phyloP scores from a whole-genome alignment of 2,888 invertebrate genomes.

The Deilephila elpenor region DNA sequence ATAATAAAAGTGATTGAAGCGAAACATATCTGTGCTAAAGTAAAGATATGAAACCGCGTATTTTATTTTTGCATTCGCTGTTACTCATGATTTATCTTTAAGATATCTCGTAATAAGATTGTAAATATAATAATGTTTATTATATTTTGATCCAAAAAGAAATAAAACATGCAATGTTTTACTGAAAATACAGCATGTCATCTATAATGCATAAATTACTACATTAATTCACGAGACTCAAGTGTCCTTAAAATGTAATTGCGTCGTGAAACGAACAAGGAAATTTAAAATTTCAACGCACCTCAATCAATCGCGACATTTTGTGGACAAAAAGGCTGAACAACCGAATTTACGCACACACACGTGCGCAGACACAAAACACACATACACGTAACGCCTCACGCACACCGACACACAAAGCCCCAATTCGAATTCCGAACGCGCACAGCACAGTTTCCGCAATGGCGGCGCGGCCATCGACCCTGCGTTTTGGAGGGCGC shows the following conservation, averaged over 20 bases:
- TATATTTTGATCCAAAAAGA: neutral
- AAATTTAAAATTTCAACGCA: slow-evolving; percentile 20
- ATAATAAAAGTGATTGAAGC: neutral
- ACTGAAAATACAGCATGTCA: neutral
- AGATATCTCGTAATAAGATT: neutral
- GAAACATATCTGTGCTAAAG: neutral
- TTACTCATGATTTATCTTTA: neutral
- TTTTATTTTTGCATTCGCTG: neutral
- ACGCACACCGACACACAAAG: slow-evolving; percentile 68
- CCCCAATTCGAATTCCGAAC: slow-evolving; percentile 82
- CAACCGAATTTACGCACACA: slow-evolving; percentile 52
- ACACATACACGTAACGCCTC: slow-evolving; percentile 40
- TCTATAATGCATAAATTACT: neutral
- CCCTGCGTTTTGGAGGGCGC: slow-evolving; percentile 80
- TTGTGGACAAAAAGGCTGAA: slow-evolving; percentile 26
- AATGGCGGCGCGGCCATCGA: slow-evolving; percentile 76
- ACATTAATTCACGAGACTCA: neutral
- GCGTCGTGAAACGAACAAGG: slow-evolving; percentile 14
- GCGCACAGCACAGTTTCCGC: slow-evolving; percentile 82
- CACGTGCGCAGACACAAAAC: slow-evolving; percentile 49
- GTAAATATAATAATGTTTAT: neutral
- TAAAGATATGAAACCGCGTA: neutral
- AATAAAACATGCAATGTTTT: neutral
- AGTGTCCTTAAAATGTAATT: slow-evolving; percentile 18
- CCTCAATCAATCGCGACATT: slow-evolving; percentile 21